Evolutionary conservation across 37 sponge, comb jelly and placozoan genomes (phyloP).

Genomic region (Spongilla lacustris): DNA sequence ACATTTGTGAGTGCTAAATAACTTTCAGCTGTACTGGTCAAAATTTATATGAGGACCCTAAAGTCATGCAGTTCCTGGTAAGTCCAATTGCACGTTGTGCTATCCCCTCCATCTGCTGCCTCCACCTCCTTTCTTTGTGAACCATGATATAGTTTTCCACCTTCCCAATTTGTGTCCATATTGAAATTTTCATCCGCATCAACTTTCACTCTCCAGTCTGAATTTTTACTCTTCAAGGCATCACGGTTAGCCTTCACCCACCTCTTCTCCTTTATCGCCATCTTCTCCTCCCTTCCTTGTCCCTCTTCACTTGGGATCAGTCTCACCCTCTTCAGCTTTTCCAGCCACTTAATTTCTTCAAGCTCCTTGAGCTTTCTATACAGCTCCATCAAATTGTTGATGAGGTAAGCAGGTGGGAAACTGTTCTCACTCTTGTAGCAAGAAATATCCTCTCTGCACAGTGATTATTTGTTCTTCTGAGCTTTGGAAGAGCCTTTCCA

Average conservation of each 20-base stretch:
- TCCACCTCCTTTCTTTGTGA: background rate
- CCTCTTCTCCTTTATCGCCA: background rate
- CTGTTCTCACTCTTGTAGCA: background rate
- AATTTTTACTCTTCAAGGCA: background rate
- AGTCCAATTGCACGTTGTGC: no score
- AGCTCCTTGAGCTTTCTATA: background rate
- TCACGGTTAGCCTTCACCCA: background rate
- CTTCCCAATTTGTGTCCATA: background rate
- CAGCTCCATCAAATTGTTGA: background rate
- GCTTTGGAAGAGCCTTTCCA: background rate
- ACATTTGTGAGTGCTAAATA: no score
- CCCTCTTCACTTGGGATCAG: background rate
- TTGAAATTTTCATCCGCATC: no score
- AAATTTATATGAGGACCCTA: no score
- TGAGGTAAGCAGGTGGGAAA: background rate
- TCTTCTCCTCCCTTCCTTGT: background rate
- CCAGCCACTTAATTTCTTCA: background rate
- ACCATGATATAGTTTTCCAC: background rate
- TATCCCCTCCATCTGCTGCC: no score
- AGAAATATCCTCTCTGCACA: background rate
- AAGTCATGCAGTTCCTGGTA: no score
- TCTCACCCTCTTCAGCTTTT: background rate
- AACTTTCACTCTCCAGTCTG: background rate
- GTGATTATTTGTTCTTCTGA: background rate
- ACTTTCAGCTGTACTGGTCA: no score